Base-by-base conservation (phyloP, 2,888 invertebrate genomes). In the Drosophila affinis region DNA sequence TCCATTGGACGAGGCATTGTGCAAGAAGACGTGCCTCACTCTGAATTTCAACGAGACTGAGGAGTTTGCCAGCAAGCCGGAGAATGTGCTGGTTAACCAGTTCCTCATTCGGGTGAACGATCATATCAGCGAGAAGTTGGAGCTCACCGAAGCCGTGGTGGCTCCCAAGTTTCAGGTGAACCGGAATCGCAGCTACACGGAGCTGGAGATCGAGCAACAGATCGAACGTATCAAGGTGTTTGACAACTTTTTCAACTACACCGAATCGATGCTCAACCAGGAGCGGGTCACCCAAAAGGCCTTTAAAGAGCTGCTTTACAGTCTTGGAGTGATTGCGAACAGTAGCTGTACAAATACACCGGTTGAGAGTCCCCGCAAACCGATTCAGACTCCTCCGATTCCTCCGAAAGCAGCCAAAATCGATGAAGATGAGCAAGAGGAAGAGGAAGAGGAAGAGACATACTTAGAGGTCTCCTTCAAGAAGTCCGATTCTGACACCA, bases 171-270 rank as follows among this genome's bases (percentile, higher is more conserved):
- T 85, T 32, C 53, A 54, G 6, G 29, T 53, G 0, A 68, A 10
- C 57, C 62, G 32, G 12, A 67, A 71, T 21, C 29, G 14, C n/a
- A 71, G 68, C 27, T 72, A 60, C 51, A 81, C 75, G 12, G 88
- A 85, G 48, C 49, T 74, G 39, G 85, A 85, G 51, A 85, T 88
- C 32, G 87, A 84, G 29, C 67, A 61, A 1, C 87, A 85, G 60
- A 85, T 88, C 17, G 76, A 87, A 52, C 75, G 75, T 7, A 84
- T 88, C 0, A 84, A 77, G 27, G 63, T 39, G 14, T 68, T 72
- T 12, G 72, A 72, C 18, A 72, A 72, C 18, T 72, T 72, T n/a
- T 47, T 63, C 14, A 47, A 39, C 9, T 52, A 72, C 21, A 72
- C 58, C 2, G 72, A 72, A 14, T 47, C 64, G 14, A 49, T 58